Conservation (phyloP, 2,888 invertebrate species). For the Trichopria drosophilae region DNA sequence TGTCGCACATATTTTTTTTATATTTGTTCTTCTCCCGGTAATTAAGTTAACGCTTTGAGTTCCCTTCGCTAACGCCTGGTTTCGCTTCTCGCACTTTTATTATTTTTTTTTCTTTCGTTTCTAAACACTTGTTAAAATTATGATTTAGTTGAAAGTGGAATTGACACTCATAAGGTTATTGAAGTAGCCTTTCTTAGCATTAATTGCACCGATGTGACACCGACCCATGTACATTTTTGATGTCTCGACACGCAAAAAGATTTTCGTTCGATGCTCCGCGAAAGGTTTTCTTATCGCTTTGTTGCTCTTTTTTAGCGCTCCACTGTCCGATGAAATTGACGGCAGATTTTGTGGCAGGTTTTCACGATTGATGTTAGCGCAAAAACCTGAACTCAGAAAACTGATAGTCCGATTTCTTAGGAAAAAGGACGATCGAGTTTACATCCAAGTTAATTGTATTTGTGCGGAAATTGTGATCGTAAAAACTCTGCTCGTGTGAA, state of each 20-base stretch:
- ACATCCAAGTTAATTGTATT: no score
- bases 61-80: no score
- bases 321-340: background rate
- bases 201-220: slow-evolving; percentile 56
- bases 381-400: no score
- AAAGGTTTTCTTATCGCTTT: slow-evolving; percentile 14
- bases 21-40: slow-evolving; percentile 36
- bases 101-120: slow-evolving; percentile 37
- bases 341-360: background rate
- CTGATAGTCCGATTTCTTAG: no score
- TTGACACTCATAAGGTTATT: slow-evolving; percentile 59
- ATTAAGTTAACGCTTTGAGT: slow-evolving; percentile 45
- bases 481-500: no score
- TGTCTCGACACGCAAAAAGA: slow-evolving; percentile 27
- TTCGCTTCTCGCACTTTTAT: slow-evolving; percentile 33
- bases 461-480: no score
- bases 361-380: background rate
- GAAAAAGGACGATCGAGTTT: no score
- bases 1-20: slow-evolving; percentile 53
- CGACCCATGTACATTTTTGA: slow-evolving; percentile 46
- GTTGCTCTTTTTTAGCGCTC: slow-evolving; percentile 3
- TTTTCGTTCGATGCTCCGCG: background rate
- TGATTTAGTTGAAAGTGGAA: slow-evolving; percentile 57
- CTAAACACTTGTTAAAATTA: slow-evolving; percentile 50
- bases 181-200: slow-evolving; percentile 54